Evolutionary conservation across 2,797 vertebrate species (phyloP).

Genomic region (Cichlasoma orientale): DNA sequence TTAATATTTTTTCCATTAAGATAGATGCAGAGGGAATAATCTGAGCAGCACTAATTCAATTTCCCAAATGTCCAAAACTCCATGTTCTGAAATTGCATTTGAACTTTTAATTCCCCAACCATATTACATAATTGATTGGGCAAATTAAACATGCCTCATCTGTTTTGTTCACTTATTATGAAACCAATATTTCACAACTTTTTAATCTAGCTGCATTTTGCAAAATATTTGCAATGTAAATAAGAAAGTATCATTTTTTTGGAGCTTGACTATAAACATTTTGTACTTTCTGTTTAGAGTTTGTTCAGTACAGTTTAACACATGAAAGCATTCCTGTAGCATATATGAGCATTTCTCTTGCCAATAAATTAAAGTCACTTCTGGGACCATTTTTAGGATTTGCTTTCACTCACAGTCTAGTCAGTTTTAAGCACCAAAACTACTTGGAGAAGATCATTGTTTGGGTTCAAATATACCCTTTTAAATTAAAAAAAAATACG

Average conservation of each 20-base stretch:
- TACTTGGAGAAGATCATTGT: neutral
- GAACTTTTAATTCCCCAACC: constrained; percentile 33
- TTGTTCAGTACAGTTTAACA: neutral
- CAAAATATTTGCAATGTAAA: neutral
- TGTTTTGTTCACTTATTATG: neutral
- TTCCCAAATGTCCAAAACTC: constrained; percentile 23
- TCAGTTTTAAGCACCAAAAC: neutral
- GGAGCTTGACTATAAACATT: neutral
- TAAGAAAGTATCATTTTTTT: neutral
- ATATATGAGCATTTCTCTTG: neutral
- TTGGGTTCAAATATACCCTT: neutral
- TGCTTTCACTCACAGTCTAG: too few species aligned
- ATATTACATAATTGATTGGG: constrained; percentile 30
- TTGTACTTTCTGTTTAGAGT: neutral
- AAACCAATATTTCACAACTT: constrained; percentile 4
- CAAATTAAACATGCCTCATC: constrained; percentile 20
- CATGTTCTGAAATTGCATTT: constrained; percentile 34
- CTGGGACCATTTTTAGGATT: too few species aligned
- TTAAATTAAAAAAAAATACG: neutral
- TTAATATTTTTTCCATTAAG: constrained; percentile 11
- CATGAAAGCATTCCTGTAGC: neutral
- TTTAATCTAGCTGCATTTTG: neutral
- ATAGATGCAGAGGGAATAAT: constrained; percentile 20
- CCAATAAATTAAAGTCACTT: too few species aligned
- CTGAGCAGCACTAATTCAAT: constrained; percentile 35